Evolutionary conservation across 2,113 vertebrate genomes (phyloP), one percentile per base, ranked within the genome.

Genomic region (Prunella fulvescens): DNA sequence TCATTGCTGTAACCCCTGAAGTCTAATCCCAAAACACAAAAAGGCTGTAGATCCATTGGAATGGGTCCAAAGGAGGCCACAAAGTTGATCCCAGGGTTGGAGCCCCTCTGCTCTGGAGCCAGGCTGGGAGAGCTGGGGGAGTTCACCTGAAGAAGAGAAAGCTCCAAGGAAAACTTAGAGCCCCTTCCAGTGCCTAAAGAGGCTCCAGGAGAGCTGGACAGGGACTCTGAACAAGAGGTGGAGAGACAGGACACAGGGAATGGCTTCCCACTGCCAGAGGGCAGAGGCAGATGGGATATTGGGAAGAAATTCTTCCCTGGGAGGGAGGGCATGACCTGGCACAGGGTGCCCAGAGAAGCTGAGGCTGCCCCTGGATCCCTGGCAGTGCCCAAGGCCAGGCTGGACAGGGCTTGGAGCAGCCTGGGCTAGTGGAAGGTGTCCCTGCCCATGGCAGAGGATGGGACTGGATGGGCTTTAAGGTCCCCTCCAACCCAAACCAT

Each of bases 381-480:
- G 60, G 9, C 0, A 88, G 28, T 20, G 60, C 2, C 45, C 60
- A 14, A n/a, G 24, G 39, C 33, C 86, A 45, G 69, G 16, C 0
- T 67, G 45, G 44, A 44, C 0, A 0, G 67, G 12, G 33, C 15
- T 65, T 51, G 60, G 53, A 74, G 45, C 26, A 29, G 0, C 7
- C 39, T 45, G 44, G 39, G 39, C 0, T 0, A 6, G 28, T 25
- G 19, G 53, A 4, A 67, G 15, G 28, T 60, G 60, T 60, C 28
- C 45, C 50, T 37, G 35, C 35, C 35, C 44, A 39, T 24, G 69
- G 23, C 50, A 72, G 14, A 25, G 19, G 16, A 0, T 18, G 58
- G 25, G 0, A 33, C 8, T 23, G 15, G 33, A 28, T 51, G 33
- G 4, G 23, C 19, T 40, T 60, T 40, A 8, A 19, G 0, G n/a